A percentile compares a stretch with the other conserved stretches of the same genome.
Conservation (phyloP, 2,797 vertebrate species). For the Todus mexicanus region DNA sequence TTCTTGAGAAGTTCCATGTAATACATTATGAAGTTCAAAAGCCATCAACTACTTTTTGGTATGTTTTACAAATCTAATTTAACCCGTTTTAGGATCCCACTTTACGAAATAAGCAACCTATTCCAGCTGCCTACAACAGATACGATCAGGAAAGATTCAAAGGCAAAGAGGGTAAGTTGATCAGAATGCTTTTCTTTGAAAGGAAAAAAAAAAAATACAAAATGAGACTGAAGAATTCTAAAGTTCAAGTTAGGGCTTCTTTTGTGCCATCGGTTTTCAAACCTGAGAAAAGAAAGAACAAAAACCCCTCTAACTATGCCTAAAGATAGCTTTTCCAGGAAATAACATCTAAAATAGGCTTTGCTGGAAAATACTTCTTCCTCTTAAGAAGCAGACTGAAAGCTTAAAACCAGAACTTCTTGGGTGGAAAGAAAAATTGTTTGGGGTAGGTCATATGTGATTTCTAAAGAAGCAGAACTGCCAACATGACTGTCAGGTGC, state of each 20-base stretch:
- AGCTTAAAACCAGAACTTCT: too few relatives aligned
- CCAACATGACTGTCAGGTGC: background rate
- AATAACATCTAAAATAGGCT: background rate
- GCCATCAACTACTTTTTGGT: background rate
- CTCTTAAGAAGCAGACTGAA: too few relatives aligned
- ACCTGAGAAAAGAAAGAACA: background rate
- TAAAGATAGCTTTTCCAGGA: background rate
- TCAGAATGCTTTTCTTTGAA: background rate
- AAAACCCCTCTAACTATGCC: background rate
- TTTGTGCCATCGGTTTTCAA: background rate
- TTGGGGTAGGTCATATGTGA: background rate
- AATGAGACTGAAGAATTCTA: accelerated
- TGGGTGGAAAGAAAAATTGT: background rate
- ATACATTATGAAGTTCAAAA: background rate
- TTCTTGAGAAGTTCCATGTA: background rate
- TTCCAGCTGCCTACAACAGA: slow-evolving; percentile 96
- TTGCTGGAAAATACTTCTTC: background rate
- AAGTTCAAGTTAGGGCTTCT: background rate
- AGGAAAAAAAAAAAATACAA: background rate
- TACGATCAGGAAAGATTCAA: slow-evolving; percentile 98
- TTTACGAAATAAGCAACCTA: slow-evolving; percentile 92
- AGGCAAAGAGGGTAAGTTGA: slow-evolving; percentile 93
- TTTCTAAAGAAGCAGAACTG: background rate
- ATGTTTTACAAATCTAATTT: background rate
- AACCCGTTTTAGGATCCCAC: slow-evolving; percentile 85